Conservation (phyloP, 2,797 vertebrate species). For the Meriones psammophilus region DNA sequence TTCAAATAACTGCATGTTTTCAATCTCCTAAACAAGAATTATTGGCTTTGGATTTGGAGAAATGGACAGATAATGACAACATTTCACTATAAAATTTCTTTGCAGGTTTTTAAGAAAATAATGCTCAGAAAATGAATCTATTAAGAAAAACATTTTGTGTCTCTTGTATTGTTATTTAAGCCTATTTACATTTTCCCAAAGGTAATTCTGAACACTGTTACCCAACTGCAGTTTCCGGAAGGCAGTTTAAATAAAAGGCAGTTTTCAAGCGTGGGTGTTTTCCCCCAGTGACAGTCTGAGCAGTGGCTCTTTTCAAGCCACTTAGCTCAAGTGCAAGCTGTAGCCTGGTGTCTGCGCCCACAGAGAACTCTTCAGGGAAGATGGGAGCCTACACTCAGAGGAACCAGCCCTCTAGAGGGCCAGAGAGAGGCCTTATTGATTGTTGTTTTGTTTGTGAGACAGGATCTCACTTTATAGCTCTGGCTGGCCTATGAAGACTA, state of each 20-base stretch:
- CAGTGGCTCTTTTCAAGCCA: neutral
- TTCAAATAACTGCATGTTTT: constrained; percentile 51
- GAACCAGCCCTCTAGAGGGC: neutral
- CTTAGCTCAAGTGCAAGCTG: neutral
- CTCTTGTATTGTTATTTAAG: constrained; percentile 17
- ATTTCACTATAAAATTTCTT: constrained; percentile 21
- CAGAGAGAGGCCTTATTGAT: neutral
- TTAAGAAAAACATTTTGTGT: constrained; percentile 32
- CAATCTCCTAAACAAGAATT: neutral
- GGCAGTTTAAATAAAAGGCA: constrained; percentile 17
- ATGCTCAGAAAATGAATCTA: constrained; percentile 31
- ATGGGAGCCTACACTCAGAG: neutral
- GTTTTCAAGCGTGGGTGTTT: neutral
- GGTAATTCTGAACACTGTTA: neutral
- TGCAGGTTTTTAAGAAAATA: constrained; percentile 25
- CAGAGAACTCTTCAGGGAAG: neutral
- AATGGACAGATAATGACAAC: constrained; percentile 9
- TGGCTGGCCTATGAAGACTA: neutral
- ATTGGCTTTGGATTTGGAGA: neutral
- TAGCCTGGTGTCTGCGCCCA: accelerated
- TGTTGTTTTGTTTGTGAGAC: neutral
- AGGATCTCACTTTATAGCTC: neutral
- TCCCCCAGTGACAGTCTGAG: neutral
- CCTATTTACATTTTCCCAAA: neutral
- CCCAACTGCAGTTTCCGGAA: neutral